phyloP scores from a whole-genome alignment of 2,888 invertebrate genomes.

The Rhamphomyia laevipes region DNA sequence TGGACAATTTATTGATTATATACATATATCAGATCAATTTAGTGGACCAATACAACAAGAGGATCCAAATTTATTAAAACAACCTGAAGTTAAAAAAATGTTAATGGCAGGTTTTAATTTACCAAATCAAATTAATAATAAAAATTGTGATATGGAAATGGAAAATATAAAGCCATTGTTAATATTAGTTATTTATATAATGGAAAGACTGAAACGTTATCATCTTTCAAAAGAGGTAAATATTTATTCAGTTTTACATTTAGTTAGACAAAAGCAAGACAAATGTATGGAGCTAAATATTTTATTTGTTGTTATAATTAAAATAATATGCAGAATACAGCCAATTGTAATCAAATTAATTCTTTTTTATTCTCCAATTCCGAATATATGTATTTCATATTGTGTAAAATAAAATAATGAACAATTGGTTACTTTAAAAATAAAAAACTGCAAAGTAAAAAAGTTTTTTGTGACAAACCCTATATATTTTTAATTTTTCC shows the following conservation, averaged over 20 bases:
- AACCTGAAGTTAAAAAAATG: constrained; percentile 70
- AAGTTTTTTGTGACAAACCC: too few species aligned
- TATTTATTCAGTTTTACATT: too few species aligned
- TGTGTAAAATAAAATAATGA: too few species aligned
- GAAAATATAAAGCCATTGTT: constrained; percentile 68
- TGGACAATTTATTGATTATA: constrained; percentile 77
- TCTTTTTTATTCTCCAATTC: too few species aligned
- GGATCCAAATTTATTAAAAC: constrained; percentile 54
- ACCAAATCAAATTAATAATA: constrained; percentile 48
- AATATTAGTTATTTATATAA: constrained; percentile 78
- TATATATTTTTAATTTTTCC: background rate
- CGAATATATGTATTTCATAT: too few species aligned
- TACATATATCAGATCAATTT: constrained; percentile 95
- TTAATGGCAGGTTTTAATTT: constrained; percentile 72
- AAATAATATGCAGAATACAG: background rate
- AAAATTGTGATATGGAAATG: constrained; percentile 52
- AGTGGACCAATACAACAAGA: constrained; percentile 84
- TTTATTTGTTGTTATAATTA: background rate
- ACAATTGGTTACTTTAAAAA: too few species aligned
- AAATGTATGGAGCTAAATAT: too few species aligned
- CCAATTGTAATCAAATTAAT: too few species aligned
- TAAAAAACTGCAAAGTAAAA: too few species aligned
- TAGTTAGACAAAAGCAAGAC: too few species aligned
- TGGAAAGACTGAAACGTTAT: constrained; percentile 83
- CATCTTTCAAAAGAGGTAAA: constrained; percentile 86